Percentiles rank a stretch among this genome's conserved stretches.
Conservation (phyloP, 2,113 vertebrate genomes). For the Ardeotis arabs region DNA sequence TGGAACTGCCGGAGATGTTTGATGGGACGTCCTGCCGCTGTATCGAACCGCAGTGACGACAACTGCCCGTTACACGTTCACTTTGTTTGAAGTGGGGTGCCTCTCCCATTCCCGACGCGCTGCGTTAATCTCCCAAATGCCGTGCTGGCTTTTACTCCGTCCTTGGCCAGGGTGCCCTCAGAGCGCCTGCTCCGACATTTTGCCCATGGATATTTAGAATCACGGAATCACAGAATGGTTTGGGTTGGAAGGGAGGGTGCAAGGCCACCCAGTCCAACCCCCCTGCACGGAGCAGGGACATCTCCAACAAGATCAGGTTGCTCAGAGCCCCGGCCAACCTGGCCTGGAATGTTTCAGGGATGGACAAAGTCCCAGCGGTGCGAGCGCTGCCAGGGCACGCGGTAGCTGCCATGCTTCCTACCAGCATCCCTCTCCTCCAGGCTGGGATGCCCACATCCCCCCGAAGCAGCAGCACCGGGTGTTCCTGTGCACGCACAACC, state of each 20-base stretch:
- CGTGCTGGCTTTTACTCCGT: neutral
- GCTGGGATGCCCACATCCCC: neutral
- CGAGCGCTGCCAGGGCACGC: neutral
- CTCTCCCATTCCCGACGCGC: neutral
- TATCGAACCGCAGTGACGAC: fast-evolving
- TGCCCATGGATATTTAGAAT: neutral
- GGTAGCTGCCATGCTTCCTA: too few species aligned
- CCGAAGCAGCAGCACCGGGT: neutral
- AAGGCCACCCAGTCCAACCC: too few species aligned
- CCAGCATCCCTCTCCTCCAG: neutral
- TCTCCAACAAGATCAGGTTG: too few species aligned
- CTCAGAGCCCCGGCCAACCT: too few species aligned
- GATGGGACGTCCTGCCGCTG: neutral
- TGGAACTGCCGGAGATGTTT: neutral
- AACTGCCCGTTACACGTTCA: neutral
- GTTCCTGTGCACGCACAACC: neutral
- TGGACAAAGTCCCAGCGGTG: too few species aligned
- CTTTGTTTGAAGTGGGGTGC: neutral
- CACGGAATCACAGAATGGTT: too few species aligned
- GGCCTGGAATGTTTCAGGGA: too few species aligned
- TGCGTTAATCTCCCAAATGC: neutral
- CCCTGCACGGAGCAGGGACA: too few species aligned
- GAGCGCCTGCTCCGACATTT: neutral
- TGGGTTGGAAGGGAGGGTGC: too few species aligned
- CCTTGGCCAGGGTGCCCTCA: neutral